Evolutionary conservation across 2,888 invertebrate genomes (phyloP).

Genomic region (Psococerastis gibbosa): DNA sequence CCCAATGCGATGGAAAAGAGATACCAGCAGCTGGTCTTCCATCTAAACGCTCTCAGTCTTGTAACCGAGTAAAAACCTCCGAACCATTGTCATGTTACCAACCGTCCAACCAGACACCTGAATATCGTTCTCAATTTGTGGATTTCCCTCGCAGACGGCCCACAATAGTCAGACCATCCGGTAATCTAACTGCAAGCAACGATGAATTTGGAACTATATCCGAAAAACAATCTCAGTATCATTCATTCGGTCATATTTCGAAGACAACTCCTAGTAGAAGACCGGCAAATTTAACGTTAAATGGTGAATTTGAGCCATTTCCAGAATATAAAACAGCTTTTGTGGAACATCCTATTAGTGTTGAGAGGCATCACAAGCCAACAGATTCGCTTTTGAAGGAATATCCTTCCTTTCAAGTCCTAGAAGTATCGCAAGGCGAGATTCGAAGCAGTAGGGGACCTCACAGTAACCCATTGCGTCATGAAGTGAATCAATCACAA

Average conservation of each 20-base stretch:
- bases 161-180: not conserved
- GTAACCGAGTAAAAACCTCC: too few species aligned
- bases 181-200: not conserved
- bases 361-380: not conserved
- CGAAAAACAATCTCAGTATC: slow-evolving; percentile 1
- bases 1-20: too few species aligned
- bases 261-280: slow-evolving; percentile 7
- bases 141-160: slow-evolving; percentile 2
- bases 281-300: slow-evolving; percentile 13
- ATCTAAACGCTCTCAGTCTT: not conserved
- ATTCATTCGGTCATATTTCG: not conserved
- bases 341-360: not conserved
- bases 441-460: too few species aligned
- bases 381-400: not conserved
- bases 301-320: slow-evolving; percentile 13
- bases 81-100: not conserved
- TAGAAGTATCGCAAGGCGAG: not conserved
- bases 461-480: not conserved
- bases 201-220: not conserved
- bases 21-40: not conserved
- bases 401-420: slow-evolving; percentile 6
- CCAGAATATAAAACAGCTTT: slow-evolving; percentile 12
- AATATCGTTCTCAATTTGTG: not conserved
- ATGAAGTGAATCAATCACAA: not conserved
- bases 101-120: slow-evolving; percentile 4